A percentile compares a stretch with the other conserved stretches of the same genome.
These are phyloP conservation scores for Drosophila aldrichi DNA, from an alignment of 2,888 invertebrate species.

Conservation along the genomic window DNA sequence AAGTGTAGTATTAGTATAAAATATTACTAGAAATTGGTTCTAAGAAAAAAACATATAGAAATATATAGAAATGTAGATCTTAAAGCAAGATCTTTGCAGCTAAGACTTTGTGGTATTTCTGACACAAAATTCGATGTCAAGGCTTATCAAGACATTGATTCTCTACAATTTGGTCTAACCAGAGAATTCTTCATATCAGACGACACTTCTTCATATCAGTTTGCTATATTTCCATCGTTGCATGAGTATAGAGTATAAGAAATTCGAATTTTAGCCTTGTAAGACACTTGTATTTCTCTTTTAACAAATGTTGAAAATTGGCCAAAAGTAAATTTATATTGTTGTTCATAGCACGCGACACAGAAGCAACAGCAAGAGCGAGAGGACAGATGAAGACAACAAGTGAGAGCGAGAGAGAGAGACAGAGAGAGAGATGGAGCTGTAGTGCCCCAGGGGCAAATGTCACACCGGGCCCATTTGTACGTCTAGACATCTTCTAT, in stretches of 20 bases:
- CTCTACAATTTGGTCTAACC: background rate
- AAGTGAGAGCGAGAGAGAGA: background rate
- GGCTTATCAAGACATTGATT: background rate
- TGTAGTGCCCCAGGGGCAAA: slow-evolving; percentile 61
- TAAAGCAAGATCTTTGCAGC: background rate
- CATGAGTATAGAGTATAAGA: slow-evolving; percentile 12
- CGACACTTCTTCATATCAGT: background rate
- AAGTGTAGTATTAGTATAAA: too few species aligned
- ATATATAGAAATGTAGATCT: background rate
- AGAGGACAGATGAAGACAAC: background rate
- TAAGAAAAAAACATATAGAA: too few species aligned
- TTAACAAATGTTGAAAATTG: slow-evolving; percentile 69
- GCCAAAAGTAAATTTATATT: slow-evolving; percentile 56
- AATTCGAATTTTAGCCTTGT: background rate
- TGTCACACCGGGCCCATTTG: slow-evolving; percentile 70
- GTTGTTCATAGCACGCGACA: slow-evolving; percentile 74
- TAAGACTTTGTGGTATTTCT: background rate
- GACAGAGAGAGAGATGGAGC: background rate
- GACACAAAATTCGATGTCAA: background rate
- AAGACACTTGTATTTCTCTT: slow-evolving; percentile 44
- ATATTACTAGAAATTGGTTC: background rate
- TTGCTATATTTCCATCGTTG: background rate
- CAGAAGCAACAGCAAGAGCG: slow-evolving; percentile 17
- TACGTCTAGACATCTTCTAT: slow-evolving; percentile 74
- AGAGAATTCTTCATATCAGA: too few species aligned